Percentiles rank a stretch among this genome's conserved stretches.
Evolutionary conservation across 1,140 invertebrate species (phyloP).

Genomic region (Drosophila ambigua): DNA sequence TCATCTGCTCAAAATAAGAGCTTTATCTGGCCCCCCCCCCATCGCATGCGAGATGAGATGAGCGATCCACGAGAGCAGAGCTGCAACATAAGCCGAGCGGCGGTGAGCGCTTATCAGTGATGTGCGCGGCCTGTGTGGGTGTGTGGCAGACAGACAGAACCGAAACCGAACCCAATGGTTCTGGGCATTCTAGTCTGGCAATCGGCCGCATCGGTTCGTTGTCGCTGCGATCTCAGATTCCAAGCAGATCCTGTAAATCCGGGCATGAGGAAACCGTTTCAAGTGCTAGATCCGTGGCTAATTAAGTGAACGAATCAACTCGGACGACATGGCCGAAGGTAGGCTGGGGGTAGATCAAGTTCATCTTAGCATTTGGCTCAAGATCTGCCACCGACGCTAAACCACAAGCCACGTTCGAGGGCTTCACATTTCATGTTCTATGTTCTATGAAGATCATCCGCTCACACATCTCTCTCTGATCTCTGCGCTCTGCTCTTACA

Average conservation of each 20-base stretch:
- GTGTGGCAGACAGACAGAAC: conserved; percentile 17
- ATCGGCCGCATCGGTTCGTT: conserved; percentile 30
- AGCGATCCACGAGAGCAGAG: conserved; percentile 48
- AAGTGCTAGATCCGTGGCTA: background rate
- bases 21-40: conserved; percentile 15
- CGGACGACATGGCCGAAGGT: conserved; percentile 59
- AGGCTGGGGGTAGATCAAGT: conserved; percentile 37
- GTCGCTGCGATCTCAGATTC: conserved; percentile 8
- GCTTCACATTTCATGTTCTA: conserved; percentile 45
- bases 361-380: conserved; percentile 56
- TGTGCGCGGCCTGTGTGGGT: conserved; percentile 41
- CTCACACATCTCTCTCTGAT: background rate
- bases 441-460: background rate
- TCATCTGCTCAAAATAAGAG: conserved; percentile 24
- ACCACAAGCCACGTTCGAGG: conserved; percentile 57
- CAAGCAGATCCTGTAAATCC: background rate
- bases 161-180: conserved; percentile 21
- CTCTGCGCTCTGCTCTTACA: conserved; percentile 37
- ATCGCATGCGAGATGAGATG: conserved; percentile 39
- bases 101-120: conserved; percentile 62
- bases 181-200: conserved; percentile 62
- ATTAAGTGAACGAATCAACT: background rate
- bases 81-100: conserved; percentile 52
- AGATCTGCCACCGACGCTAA: conserved; percentile 43
- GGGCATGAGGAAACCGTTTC: conserved; percentile 1